Evolutionary conservation across 1,140 invertebrate species (phyloP).

Genomic region (Listronotus bonariensis): DNA sequence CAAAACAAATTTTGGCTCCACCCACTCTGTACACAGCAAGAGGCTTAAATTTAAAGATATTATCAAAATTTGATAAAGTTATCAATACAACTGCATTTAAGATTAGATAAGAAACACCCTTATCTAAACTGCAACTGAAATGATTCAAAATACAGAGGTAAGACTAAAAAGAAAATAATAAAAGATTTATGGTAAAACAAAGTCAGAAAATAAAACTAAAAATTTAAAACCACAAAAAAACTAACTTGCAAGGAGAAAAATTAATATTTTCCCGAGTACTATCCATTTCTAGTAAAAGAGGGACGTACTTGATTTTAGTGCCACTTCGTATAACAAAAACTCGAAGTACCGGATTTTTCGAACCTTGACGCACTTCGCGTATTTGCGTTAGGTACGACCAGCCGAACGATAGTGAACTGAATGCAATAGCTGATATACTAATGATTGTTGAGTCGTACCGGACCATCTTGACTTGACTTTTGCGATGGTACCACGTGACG

Average conservation of each 20-base stretch:
- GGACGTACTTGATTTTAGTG: too few species aligned
- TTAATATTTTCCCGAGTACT: conserved; percentile 39
- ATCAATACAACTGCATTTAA: conserved; percentile 10
- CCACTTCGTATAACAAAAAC: too few species aligned
- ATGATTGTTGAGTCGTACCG: conserved; percentile 13
- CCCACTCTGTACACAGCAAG: conserved; percentile 37
- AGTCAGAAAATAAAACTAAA: not conserved
- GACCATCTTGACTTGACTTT: conserved; percentile 14
- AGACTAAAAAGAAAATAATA: too few species aligned
- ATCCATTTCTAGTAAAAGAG: conserved; percentile 15
- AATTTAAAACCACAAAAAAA: conserved; percentile 18
- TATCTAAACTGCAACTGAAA: not conserved
- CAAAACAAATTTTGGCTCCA: conserved; percentile 15
- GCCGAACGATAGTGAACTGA: conserved; percentile 10
- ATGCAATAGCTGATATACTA: conserved; percentile 9
- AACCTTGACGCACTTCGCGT: conserved; percentile 1
- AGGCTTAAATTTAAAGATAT: conserved; percentile 43
- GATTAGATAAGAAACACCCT: not conserved
- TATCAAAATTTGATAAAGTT: conserved; percentile 17
- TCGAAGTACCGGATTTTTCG: not conserved
- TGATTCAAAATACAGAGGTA: not conserved
- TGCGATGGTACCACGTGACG: conserved; percentile 2
- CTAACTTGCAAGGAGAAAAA: conserved; percentile 48
- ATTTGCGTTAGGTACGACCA: not conserved
- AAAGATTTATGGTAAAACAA: too few species aligned